A percentile compares a stretch with the other conserved stretches of the same genome.
phyloP scores from a whole-genome alignment of 2,797 vertebrate species.

The Masticophis lateralis region DNA sequence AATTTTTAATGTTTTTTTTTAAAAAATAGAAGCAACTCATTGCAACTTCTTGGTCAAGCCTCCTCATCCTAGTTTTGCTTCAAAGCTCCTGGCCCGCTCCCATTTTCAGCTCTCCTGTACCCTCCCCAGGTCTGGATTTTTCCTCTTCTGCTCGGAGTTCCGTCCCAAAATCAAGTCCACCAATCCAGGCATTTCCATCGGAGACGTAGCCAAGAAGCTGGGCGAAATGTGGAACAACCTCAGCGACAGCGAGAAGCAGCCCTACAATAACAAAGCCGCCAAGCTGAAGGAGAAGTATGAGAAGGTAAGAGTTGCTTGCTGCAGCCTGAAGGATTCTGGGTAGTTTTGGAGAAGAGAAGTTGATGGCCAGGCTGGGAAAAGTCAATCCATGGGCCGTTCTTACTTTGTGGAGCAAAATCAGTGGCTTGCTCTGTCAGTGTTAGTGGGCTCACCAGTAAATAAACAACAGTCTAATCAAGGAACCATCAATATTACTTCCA shows the following conservation, averaged over 20 bases:
- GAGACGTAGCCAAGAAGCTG: slow-evolving; percentile 84
- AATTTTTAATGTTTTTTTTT: too few species aligned
- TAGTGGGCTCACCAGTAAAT: background rate
- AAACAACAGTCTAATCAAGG: background rate
- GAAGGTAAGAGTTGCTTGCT: slow-evolving; percentile 72
- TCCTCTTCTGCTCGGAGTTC: slow-evolving; percentile 86
- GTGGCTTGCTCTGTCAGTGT: background rate
- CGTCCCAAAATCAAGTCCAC: slow-evolving; percentile 86
- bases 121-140: slow-evolving; percentile 80
- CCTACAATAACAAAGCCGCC: slow-evolving; percentile 81
- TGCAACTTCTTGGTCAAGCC: too few species aligned
- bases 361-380: background rate
- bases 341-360: background rate
- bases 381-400: too few species aligned
- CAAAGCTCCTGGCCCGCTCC: background rate
- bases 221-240: slow-evolving; percentile 86
- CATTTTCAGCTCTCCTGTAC: background rate
- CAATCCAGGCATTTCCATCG: slow-evolving; percentile 82
- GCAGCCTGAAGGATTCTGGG: background rate
- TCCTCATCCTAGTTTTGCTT: too few species aligned
- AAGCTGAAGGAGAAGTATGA: slow-evolving; percentile 89
- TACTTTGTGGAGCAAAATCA: background rate
- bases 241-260: slow-evolving; percentile 81
- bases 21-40: background rate
- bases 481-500: background rate